phyloP scores from a whole-genome alignment of 2,888 invertebrate species.

The Leucozona laternaria region DNA sequence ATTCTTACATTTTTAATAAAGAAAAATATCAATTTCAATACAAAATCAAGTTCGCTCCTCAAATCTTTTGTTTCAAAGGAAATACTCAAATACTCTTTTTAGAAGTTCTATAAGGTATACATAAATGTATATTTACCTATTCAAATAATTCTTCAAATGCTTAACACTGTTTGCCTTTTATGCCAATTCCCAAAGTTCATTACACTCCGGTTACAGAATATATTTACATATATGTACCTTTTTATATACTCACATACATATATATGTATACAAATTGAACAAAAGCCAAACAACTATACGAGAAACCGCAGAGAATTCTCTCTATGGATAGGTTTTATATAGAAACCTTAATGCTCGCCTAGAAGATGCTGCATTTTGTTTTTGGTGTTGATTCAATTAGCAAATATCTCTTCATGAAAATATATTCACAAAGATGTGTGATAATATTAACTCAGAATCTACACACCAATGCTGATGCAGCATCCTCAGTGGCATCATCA shows the following conservation, averaged over 20 bases:
- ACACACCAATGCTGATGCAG: constrained; percentile 78
- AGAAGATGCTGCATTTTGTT: constrained; percentile 80
- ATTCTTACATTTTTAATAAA: too few species aligned
- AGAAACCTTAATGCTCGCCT: constrained; percentile 44
- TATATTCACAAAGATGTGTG: constrained; percentile 75
- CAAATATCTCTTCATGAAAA: constrained; percentile 79
- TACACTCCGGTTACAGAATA: constrained; percentile 29
- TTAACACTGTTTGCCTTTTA: constrained; percentile 30
- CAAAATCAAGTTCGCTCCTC: constrained; percentile 20
- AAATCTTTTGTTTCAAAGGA: constrained; percentile 43
- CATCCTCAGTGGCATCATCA: constrained; percentile 76
- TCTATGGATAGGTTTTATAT: background rate
- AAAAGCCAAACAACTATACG: constrained; percentile 3
- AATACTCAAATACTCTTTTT: background rate
- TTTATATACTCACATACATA: background rate
- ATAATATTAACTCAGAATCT: constrained; percentile 79
- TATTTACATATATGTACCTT: background rate
- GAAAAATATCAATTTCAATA: too few species aligned
- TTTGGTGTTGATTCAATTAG: constrained; percentile 84
- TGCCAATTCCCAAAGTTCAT: constrained; percentile 58
- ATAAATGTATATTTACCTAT: background rate
- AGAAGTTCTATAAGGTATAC: background rate
- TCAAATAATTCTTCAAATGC: constrained; percentile 24
- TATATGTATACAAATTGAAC: background rate
- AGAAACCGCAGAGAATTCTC: constrained; percentile 4